Evolutionary conservation across 2,797 vertebrate genomes (phyloP).

Genomic region (Poecilia picta): DNA sequence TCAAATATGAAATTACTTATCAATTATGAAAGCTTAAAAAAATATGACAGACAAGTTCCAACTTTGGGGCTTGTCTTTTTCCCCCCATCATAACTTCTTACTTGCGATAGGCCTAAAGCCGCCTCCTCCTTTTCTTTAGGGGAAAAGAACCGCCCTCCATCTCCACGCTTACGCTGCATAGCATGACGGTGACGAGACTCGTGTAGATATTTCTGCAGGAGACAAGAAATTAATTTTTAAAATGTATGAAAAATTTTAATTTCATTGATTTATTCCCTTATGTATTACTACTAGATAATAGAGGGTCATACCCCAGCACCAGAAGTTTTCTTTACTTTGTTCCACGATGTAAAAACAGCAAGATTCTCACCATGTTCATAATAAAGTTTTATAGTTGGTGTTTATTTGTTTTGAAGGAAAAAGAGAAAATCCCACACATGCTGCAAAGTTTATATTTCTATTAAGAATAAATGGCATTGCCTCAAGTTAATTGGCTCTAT

Average conservation of each 20-base stretch:
- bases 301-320: not conserved
- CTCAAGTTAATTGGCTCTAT: not conserved
- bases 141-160: slow-evolving; percentile 96
- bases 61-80: not conserved
- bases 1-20: not conserved
- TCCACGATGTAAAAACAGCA: not conserved
- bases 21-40: not conserved
- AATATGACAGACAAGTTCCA: not conserved
- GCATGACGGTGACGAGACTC: slow-evolving; percentile 96
- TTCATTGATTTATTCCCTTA: not conserved
- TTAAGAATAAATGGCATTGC: no score
- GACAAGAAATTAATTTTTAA: not conserved
- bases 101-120: slow-evolving; percentile 76
- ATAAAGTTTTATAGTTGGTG: not conserved
- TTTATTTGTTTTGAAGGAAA: not conserved
- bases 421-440: not conserved
- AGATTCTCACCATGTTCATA: not conserved
- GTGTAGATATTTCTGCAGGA: slow-evolving; percentile 93
- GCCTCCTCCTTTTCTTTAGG: slow-evolving; percentile 93
- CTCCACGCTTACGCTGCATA: slow-evolving; percentile 95
- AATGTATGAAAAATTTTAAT: not conserved
- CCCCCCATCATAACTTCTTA: slow-evolving; percentile 37
- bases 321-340: not conserved
- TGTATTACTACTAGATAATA: not conserved
- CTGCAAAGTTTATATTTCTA: not conserved